Evolutionary conservation across 2,888 invertebrate genomes (phyloP).

Genomic region (Pachycephus smyrnensis): DNA sequence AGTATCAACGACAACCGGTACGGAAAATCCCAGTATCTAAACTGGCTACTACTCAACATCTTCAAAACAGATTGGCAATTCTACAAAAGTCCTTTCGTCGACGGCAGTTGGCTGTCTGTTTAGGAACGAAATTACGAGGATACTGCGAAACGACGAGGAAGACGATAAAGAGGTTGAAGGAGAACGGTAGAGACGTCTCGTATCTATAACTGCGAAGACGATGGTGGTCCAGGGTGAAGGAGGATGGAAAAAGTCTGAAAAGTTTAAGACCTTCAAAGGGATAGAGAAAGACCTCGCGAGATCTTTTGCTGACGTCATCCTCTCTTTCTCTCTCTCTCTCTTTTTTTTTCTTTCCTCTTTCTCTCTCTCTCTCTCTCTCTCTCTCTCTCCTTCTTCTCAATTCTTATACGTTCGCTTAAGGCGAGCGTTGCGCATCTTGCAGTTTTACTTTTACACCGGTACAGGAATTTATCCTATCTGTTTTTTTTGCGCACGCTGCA

Average conservation of each 20-base stretch:
- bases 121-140: neutral
- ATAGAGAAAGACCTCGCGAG: neutral
- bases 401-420: constrained; percentile 12
- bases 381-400: constrained; percentile 10
- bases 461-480: constrained; percentile 22
- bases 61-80: neutral
- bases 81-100: neutral
- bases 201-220: neutral
- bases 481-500: constrained; percentile 27
- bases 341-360: constrained; percentile 7
- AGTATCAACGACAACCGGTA: neutral
- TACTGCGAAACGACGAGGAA: neutral
- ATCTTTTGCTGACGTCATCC: neutral
- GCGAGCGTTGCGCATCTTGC: constrained; percentile 46
- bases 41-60: neutral
- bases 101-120: neutral
- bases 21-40: neutral
- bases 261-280: neutral
- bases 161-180: neutral
- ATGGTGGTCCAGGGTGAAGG: neutral
- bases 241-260: neutral
- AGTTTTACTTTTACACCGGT: constrained; percentile 48
- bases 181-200: neutral
- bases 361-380: constrained; percentile 7
- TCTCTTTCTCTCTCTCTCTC: constrained; percentile 2